A percentile compares a stretch with the other conserved stretches of the same genome.
Conservation (phyloP, 2,113 vertebrate species). For the Ctenomys sociabilis region DNA sequence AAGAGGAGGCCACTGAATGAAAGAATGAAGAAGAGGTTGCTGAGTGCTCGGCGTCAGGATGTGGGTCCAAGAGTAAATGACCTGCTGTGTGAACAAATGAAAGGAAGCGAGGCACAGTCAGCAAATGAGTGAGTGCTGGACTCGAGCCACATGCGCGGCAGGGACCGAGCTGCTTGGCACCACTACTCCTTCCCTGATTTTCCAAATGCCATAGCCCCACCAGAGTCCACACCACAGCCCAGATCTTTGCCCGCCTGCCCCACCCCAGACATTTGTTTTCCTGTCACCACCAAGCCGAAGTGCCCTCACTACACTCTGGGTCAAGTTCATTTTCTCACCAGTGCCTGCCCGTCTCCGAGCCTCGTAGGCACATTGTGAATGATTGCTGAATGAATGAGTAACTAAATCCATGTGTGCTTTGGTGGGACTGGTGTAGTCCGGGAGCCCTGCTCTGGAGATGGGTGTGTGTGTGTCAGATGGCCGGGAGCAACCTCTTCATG, state of each 20-base stretch:
- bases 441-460: neutral
- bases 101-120: neutral
- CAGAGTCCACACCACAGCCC: neutral
- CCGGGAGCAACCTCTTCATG: neutral
- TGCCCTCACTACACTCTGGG: neutral
- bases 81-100: neutral
- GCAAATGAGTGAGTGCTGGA: neutral
- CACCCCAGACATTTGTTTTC: neutral
- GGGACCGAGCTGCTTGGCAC: neutral
- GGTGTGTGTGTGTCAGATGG: neutral
- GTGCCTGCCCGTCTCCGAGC: neutral
- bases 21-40: too few species aligned
- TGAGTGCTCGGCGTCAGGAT: neutral
- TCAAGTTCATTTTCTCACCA: neutral
- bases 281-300: neutral
- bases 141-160: neutral
- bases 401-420: slow-evolving; percentile 43
- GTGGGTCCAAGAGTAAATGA: neutral
- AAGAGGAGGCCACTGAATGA: neutral
- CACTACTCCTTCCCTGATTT: neutral
- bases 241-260: neutral
- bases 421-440: neutral
- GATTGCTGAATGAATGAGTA: slow-evolving; percentile 16
- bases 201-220: neutral
- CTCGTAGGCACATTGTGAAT: neutral